A percentile compares a stretch with the other conserved stretches of the same genome.
phyloP scores from a whole-genome alignment of 2,113 vertebrate genomes.

The Daboia siamensis region DNA sequence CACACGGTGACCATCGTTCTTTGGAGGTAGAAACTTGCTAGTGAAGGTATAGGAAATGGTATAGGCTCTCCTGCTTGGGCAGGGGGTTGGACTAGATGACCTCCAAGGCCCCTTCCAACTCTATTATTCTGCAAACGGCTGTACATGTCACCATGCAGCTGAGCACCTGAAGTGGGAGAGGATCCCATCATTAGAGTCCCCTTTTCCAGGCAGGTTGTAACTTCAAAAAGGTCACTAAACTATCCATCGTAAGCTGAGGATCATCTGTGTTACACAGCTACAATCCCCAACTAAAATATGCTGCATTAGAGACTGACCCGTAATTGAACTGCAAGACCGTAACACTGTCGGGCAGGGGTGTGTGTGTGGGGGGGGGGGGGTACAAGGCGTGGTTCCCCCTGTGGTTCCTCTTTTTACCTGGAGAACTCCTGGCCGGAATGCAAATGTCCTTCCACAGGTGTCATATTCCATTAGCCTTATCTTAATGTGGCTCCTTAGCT shows the following conservation, averaged over 20 bases:
- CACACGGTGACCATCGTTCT: neutral
- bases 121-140: too few relatives aligned
- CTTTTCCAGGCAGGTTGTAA: too few relatives aligned
- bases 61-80: too few relatives aligned
- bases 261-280: neutral
- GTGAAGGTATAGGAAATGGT: neutral
- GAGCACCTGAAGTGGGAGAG: too few relatives aligned
- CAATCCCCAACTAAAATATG: neutral
- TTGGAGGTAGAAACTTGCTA: neutral
- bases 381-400: fast-evolving
- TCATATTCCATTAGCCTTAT: neutral
- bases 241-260: too few relatives aligned
- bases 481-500: slow-evolving; percentile 2
- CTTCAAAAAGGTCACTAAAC: too few relatives aligned
- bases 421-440: neutral
- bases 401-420: fast-evolving
- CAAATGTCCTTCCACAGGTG: neutral
- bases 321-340: neutral
- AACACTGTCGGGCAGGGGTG: too few relatives aligned
- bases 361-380: neutral
- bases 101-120: too few relatives aligned
- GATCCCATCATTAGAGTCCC: too few relatives aligned
- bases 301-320: neutral
- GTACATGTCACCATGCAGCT: too few relatives aligned
- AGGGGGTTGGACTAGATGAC: too few relatives aligned